Conservation (phyloP, 2,797 vertebrate genomes). For the Spizella passerina region DNA sequence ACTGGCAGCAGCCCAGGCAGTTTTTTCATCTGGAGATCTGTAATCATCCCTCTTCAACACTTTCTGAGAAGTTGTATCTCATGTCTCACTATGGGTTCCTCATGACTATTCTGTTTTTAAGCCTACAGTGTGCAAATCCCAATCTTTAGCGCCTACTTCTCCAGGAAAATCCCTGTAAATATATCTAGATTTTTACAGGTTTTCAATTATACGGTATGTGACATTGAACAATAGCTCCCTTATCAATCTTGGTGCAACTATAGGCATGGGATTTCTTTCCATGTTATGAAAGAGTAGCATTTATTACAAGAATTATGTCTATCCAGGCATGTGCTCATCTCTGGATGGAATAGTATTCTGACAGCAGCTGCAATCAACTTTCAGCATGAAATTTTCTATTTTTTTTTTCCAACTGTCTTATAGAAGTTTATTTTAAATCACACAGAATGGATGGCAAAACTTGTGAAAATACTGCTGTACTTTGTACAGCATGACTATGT, state of each 20-base stretch:
- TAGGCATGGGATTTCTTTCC: background rate
- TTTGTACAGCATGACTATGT: background rate
- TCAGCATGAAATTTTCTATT: background rate
- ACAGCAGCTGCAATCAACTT: background rate
- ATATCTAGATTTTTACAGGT: background rate
- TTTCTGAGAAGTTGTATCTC: background rate
- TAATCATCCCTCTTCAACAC: background rate
- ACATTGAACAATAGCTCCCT: background rate
- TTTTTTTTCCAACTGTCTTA: background rate
- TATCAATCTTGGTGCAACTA: background rate
- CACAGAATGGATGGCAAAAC: background rate
- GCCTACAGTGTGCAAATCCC: background rate
- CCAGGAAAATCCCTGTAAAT: background rate
- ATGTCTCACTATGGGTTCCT: rapidly evolving
- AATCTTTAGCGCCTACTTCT: background rate
- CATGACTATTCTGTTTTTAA: background rate
- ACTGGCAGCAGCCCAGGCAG: background rate
- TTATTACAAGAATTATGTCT: background rate
- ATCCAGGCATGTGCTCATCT: background rate
- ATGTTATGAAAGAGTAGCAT: background rate
- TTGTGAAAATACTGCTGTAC: background rate
- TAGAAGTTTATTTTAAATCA: background rate
- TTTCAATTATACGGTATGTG: background rate
- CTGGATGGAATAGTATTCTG: background rate
- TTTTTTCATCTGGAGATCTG: background rate